Base-by-base conservation (phyloP, 2,797 vertebrate genomes). In the Gadopsis marmoratus region DNA sequence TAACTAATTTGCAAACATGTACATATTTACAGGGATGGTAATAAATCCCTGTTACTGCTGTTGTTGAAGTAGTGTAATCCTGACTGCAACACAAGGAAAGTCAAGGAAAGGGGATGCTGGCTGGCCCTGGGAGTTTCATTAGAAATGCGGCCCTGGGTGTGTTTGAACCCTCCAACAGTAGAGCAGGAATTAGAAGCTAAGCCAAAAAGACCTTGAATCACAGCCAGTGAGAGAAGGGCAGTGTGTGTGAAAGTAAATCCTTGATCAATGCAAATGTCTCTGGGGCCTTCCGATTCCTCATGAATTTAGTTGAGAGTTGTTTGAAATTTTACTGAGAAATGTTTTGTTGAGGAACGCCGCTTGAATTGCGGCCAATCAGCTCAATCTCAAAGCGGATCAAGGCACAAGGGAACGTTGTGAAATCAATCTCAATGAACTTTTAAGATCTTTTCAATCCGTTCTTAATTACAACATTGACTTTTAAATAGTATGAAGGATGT, bases 121-220 rank as follows among this genome's bases (percentile, higher is more conserved):
- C 82, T 75, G 92, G 88, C 85, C 89, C 82, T 94, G 88, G 82
- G 90, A 92, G 89, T 91, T 91, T 93, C 90, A 94, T 92, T 94
- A 92, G 87, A 86, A 84, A 94, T 90, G 87, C 88, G 67, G 89
- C 77, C 89, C 86, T 90, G 81, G 87, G 85, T 89, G 87, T 87
- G 89, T 94, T 92, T 91, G 90, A 93, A 94, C 90, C 91, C 89
- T 89, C 81, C 82, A 92, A 91, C 90, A 94, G 91, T 90, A 91
- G 88, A 91, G 90, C 76, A 87, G 90, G 92, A 93, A 95, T 95
- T 94, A 95, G 85, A 93, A 83, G 82, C 87, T 92, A 92, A 94
- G 93, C 92, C 92, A 91, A 90, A 92, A 94, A 94, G 92, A 94
- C 93, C 92, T 94, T 93, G 93, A 94, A 94, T 94, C 93, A 93